Base-by-base conservation (phyloP, 2,888 invertebrate species). In the Ligdia adustata region DNA sequence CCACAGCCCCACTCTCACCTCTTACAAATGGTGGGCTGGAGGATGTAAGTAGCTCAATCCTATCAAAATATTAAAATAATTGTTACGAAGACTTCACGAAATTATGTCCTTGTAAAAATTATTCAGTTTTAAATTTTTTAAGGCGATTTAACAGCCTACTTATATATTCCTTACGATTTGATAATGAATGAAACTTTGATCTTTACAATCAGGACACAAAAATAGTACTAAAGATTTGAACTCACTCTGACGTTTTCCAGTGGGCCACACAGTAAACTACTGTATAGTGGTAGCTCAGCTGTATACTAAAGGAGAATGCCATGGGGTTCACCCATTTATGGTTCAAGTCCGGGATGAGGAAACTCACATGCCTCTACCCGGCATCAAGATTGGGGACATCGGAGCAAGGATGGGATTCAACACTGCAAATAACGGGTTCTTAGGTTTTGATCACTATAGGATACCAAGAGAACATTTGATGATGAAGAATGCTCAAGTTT, bases 21-120 rank as follows among this genome's bases (percentile, higher is more conserved):
- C 98, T 0, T 96, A 95, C 73, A 99, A 99, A 86, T 98, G 98
- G 98, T 98, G 98, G 98, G 98, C 98, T 14, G 98, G 98, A 26
- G 96, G 97, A 70, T 91, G 97, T 97, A 89, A 93, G 96, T 93
- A 20, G 5, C 15, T 11, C 4, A 34, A 7, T 18, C 4, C 4
- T 20, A 11, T 4, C 9, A 4, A 3, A n/a, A n/a, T n/a, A n/a
- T n/a, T n/a, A n/a, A n/a, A n/a, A n/a, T n/a, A n/a, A n/a, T n/a
- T n/a, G n/a, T n/a, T n/a, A n/a, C n/a, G n/a, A n/a, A n/a, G n/a
- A n/a, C n/a, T n/a, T n/a, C n/a, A n/a, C n/a, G n/a, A n/a, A n/a
- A n/a, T n/a, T n/a, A n/a, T n/a, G n/a, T n/a, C n/a, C n/a, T n/a
- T n/a, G n/a, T n/a, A n/a, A n/a, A n/a, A n/a, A n/a, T n/a, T n/a